Percentiles rank a stretch among this genome's conserved stretches.
Conservation (phyloP, 1,140 invertebrate genomes). For the Euschistus heros region DNA sequence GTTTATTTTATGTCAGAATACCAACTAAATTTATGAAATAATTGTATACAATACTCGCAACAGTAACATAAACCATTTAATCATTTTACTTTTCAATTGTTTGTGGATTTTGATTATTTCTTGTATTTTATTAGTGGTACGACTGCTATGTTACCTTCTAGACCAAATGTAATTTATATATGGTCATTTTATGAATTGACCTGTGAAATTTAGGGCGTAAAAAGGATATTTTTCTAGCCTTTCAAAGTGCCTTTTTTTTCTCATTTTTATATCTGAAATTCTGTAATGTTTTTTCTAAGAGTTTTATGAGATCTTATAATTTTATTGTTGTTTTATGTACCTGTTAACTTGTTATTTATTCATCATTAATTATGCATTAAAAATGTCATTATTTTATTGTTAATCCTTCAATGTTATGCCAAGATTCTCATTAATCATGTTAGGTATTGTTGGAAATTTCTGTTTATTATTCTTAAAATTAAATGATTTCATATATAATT, state of each 20-base stretch:
- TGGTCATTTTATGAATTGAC: background rate
- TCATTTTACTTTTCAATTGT: no score
- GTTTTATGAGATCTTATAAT: conserved; percentile 3
- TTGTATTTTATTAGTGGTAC: background rate
- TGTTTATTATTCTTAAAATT: no score
- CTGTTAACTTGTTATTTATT: conserved; percentile 5
- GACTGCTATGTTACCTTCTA: conserved; percentile 1
- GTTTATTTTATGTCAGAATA: no score
- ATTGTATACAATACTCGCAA: no score
- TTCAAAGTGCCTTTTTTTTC: conserved; percentile 5
- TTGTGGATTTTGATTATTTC: no score
- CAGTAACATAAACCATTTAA: no score
- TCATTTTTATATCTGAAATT: conserved; percentile 3
- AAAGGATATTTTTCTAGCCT: background rate
- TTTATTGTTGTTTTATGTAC: background rate
- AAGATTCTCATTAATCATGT: no score
- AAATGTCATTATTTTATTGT: no score
- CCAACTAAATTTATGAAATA: no score
- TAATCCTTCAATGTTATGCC: no score
- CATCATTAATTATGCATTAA: background rate
- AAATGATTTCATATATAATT: no score
- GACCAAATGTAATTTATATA: conserved; percentile 6
- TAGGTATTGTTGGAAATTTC: no score
- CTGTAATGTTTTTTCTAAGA: background rate
- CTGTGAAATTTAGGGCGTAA: background rate